Conservation (phyloP, 2,888 invertebrate species). For the Sepiola atlantica region DNA sequence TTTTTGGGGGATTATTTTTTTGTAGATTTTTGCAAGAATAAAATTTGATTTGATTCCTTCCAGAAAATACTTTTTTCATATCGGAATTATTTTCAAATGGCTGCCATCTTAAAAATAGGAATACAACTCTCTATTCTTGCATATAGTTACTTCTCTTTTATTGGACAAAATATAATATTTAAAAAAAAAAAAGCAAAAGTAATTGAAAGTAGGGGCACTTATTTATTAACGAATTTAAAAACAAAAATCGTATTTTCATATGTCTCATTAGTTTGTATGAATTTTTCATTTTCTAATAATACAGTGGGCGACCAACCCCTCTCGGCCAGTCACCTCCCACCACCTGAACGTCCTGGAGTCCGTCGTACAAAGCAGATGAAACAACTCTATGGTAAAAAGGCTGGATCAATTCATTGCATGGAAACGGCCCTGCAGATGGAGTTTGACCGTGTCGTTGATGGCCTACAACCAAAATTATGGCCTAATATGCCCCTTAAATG, state of each 20-base stretch:
- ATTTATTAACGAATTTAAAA: background rate
- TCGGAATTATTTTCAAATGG: too few relatives aligned
- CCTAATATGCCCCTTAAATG: slow-evolving; percentile 82
- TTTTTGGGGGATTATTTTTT: too few relatives aligned
- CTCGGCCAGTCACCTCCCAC: slow-evolving; percentile 62
- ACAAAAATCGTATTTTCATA: background rate
- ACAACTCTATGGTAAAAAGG: slow-evolving; percentile 80
- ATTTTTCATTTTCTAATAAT: slow-evolving; percentile 38
- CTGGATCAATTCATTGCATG: slow-evolving; percentile 82
- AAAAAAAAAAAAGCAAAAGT: too few relatives aligned
- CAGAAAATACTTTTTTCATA: too few relatives aligned
- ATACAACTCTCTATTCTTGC: too few relatives aligned
- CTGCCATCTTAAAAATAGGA: too few relatives aligned
- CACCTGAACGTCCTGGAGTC: slow-evolving; percentile 70
- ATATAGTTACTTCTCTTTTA: too few relatives aligned
- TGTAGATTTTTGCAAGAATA: too few relatives aligned
- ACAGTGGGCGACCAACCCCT: slow-evolving; percentile 50
- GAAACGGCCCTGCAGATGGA: slow-evolving; percentile 83
- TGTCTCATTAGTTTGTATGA: background rate
- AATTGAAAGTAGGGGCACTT: too few relatives aligned
- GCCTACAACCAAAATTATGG: slow-evolving; percentile 81
- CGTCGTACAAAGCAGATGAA: slow-evolving; percentile 70
- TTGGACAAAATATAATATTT: too few relatives aligned
- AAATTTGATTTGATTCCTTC: too few relatives aligned
- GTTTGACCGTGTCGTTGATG: slow-evolving; percentile 80